phyloP scores from a whole-genome alignment of 53 echinoderm and acorn worm species.

The Crossaster papposus region DNA sequence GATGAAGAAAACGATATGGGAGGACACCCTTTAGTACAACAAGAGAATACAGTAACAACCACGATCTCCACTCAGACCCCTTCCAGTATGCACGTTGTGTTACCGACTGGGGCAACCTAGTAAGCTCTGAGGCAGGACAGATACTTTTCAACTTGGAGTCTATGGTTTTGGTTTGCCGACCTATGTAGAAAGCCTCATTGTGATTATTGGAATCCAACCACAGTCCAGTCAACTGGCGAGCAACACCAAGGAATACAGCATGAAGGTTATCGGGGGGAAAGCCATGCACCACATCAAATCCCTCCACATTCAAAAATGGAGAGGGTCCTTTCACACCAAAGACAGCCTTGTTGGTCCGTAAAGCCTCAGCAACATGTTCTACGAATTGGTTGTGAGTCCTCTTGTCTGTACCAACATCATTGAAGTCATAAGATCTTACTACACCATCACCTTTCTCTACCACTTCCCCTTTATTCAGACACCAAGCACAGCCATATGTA shows the following conservation, averaged over 20 bases:
- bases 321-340: conserved; percentile 63
- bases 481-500: conserved; percentile 63
- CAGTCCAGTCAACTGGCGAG: conserved; percentile 42
- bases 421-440: conserved; percentile 49
- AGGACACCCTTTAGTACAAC: conserved; percentile 59
- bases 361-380: not conserved
- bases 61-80: conserved; percentile 64
- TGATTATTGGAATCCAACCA: conserved; percentile 64
- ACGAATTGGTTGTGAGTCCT: conserved; percentile 19
- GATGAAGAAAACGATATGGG: conserved; percentile 41
- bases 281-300: conserved; percentile 63
- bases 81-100: conserved; percentile 56
- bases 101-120: conserved; percentile 48
- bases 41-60: conserved; percentile 60
- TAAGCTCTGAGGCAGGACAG: conserved; percentile 57
- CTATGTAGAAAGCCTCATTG: conserved; percentile 58
- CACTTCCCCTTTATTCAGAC: conserved; percentile 52
- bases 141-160: conserved; percentile 52
- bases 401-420: conserved; percentile 4
- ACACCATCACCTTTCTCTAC: conserved; percentile 51
- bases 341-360: not conserved
- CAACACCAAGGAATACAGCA: conserved; percentile 55
- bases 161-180: conserved; percentile 36
- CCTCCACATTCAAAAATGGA: conserved; percentile 47
- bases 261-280: conserved; percentile 64